These are phyloP conservation scores for Anser cygnoides DNA, from an alignment of 2,113 vertebrate species.

Conservation along the genomic window DNA sequence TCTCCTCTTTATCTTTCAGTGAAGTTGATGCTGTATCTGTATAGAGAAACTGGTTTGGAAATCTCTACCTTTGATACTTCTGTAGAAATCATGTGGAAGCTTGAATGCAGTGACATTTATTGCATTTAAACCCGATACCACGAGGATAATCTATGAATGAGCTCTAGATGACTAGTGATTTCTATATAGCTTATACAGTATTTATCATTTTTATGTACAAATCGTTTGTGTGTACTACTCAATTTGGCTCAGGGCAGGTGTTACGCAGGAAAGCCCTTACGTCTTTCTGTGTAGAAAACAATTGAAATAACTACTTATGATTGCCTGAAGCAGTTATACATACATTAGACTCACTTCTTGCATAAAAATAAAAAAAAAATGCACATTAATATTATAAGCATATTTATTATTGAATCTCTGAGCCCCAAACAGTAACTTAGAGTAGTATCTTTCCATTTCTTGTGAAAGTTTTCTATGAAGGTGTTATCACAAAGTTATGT, in stretches of 20 bases:
- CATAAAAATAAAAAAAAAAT: not conserved
- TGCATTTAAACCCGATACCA: not conserved
- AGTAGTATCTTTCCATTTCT: not conserved
- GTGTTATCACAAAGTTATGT: not conserved
- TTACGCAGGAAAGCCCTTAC: not conserved
- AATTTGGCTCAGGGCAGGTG: not conserved
- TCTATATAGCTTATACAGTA: not conserved
- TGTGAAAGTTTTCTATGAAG: not conserved
- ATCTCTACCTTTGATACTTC: slow-evolving; percentile 24
- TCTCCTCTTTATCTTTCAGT: slow-evolving; percentile 23
- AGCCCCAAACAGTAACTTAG: not conserved
- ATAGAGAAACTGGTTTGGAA: not conserved
- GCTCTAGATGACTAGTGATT: not conserved
- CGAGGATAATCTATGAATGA: slow-evolving; percentile 22
- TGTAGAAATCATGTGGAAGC: not conserved
- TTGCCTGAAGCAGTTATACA: not conserved
- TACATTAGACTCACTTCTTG: not conserved
- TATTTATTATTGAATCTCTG: not conserved
- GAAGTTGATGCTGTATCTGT: not conserved
- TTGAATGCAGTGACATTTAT: not conserved
- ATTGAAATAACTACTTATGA: not conserved
- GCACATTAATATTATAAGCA: not conserved
- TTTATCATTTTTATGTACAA: not conserved
- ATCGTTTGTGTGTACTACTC: not conserved
- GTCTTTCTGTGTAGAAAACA: not conserved